Conservation (phyloP, 37 sponge, comb jelly and placozoan species). For the Oopsacas minuta region DNA sequence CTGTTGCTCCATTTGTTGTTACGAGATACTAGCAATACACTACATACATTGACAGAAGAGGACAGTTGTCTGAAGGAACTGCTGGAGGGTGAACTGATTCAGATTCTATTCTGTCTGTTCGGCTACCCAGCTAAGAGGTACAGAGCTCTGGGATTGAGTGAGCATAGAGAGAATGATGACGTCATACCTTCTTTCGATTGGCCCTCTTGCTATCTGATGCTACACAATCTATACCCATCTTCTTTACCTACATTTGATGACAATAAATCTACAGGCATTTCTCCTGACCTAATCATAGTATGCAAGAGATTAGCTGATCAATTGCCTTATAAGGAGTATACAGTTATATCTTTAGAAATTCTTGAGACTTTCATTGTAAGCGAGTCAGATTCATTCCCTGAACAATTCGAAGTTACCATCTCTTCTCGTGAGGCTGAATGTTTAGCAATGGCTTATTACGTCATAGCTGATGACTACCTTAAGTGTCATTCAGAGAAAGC, state of each 20-base stretch:
- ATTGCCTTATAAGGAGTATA: background rate
- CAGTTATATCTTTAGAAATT: background rate
- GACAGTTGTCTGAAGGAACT: background rate
- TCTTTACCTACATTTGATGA: background rate
- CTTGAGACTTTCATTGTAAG: background rate
- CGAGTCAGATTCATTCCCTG: background rate
- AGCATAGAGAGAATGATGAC: constrained; percentile 6
- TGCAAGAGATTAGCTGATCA: background rate
- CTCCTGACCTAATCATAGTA: background rate
- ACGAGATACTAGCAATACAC: background rate
- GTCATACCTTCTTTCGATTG: background rate
- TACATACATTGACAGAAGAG: background rate
- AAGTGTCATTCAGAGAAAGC: background rate
- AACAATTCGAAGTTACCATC: background rate
- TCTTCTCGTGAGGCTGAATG: background rate
- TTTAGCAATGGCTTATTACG: background rate
- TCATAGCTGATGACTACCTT: constrained; percentile 2
- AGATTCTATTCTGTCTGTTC: constrained; percentile 13
- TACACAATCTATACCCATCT: background rate
- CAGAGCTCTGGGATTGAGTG: background rate
- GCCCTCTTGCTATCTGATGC: constrained; percentile 6
- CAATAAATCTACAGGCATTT: background rate
- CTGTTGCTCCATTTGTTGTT: background rate
- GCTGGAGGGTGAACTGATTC: background rate
- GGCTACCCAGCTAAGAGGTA: constrained; percentile 1